Conservation (phyloP, 2,888 invertebrate species). For the Alviniconcha strummeri region DNA sequence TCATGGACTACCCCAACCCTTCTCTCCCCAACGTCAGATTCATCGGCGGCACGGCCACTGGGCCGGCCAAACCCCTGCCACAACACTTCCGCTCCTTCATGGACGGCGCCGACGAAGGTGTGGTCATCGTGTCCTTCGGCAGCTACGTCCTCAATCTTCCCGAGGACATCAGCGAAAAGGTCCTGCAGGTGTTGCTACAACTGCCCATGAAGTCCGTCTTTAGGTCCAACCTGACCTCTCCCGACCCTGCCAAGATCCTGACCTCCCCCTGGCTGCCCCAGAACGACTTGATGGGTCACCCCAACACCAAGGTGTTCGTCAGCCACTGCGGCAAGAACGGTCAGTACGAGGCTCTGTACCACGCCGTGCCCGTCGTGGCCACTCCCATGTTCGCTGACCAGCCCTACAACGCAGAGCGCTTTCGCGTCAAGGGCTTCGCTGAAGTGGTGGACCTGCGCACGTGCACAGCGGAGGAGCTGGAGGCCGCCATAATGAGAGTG, state of each 20-base stretch:
- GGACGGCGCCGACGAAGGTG: slow-evolving; percentile 42
- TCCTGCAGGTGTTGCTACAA: slow-evolving; percentile 24
- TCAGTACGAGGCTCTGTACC: slow-evolving; percentile 55
- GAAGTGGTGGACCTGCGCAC: slow-evolving; percentile 21
- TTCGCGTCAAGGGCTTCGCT: slow-evolving; percentile 40
- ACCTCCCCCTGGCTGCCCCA: slow-evolving; percentile 51
- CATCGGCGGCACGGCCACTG: slow-evolving; percentile 45
- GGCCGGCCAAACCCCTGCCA: slow-evolving; percentile 44
- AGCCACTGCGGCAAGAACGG: slow-evolving; percentile 55
- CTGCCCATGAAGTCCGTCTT: slow-evolving; percentile 37
- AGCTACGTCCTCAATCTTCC: slow-evolving; percentile 38
- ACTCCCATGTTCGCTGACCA: slow-evolving; percentile 47
- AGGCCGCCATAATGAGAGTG: slow-evolving; percentile 6
- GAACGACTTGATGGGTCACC: slow-evolving; percentile 52
- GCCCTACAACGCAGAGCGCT: slow-evolving; percentile 39
- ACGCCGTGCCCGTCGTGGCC: slow-evolving; percentile 54
- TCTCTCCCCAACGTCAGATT: slow-evolving; percentile 43
- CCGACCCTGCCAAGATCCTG: slow-evolving; percentile 39
- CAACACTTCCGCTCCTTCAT: slow-evolving; percentile 42
- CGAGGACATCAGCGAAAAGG: not conserved
- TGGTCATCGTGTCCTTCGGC: slow-evolving; percentile 50
- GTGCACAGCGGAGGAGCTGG: slow-evolving; percentile 6
- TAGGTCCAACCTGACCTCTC: slow-evolving; percentile 37
- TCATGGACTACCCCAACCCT: slow-evolving; percentile 44
- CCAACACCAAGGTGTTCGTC: slow-evolving; percentile 48